Conservation (phyloP, 2,888 invertebrate species). For the Elmis aenea region DNA sequence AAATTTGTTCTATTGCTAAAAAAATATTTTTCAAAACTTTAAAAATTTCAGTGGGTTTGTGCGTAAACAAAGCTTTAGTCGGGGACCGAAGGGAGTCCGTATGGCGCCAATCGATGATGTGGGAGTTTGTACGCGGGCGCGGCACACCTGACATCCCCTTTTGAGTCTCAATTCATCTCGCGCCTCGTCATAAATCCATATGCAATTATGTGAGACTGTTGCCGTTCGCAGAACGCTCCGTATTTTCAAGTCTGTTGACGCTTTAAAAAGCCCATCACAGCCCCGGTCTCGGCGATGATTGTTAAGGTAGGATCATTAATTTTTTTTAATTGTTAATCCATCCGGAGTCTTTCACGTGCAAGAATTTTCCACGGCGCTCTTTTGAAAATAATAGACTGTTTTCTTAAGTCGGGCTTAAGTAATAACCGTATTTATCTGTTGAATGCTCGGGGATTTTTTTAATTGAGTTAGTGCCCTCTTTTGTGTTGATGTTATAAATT, state of each 20-base stretch:
- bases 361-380: too few species aligned
- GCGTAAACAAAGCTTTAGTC: slow-evolving; percentile 31
- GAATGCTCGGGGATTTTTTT: too few species aligned
- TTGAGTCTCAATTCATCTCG: slow-evolving; percentile 6
- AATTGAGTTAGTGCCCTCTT: too few species aligned
- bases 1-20: too few species aligned
- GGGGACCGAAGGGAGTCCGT: slow-evolving; percentile 29
- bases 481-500: too few species aligned
- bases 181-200: slow-evolving; percentile 24
- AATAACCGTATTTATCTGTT: too few species aligned
- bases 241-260: slow-evolving; percentile 9
- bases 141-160: slow-evolving; percentile 34
- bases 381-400: too few species aligned
- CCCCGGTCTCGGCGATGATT: slow-evolving; percentile 8
- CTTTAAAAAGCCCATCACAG: slow-evolving; percentile 6
- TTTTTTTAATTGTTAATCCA: too few species aligned
- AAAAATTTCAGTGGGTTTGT: slow-evolving; percentile 1
- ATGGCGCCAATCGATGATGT: slow-evolving; percentile 41
- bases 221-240: slow-evolving; percentile 14
- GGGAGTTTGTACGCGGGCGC: slow-evolving; percentile 37
- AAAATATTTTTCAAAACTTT: too few species aligned
- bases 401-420: too few species aligned
- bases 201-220: slow-evolving; percentile 23
- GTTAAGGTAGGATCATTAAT: slow-evolving; percentile 9
- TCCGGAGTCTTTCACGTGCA: too few species aligned